These are phyloP conservation scores for Alentia gelatinosa DNA, from an alignment of 2,888 invertebrate genomes.

Conservation along the genomic window DNA sequence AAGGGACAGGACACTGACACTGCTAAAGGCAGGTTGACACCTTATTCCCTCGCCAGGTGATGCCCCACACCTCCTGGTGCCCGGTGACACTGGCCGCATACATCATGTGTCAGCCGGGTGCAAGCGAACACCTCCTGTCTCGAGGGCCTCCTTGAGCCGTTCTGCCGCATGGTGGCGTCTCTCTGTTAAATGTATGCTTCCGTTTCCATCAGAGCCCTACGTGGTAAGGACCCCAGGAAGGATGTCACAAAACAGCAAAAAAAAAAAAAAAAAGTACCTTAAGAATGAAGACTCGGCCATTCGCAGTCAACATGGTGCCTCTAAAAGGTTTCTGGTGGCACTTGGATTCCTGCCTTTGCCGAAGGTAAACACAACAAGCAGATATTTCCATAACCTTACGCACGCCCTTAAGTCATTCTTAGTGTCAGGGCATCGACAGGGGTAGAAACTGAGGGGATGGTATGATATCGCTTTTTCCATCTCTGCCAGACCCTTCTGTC, in stretches of 20 bases:
- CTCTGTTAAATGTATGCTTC: neutral
- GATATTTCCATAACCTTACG: neutral
- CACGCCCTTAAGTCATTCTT: neutral
- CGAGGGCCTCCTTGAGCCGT: neutral
- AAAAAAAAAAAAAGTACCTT: neutral
- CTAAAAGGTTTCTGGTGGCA: neutral
- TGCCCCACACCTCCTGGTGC: neutral
- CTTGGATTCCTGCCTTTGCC: neutral
- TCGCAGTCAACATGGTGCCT: neutral
- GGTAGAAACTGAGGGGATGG: neutral
- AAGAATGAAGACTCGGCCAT: neutral
- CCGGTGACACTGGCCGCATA: neutral
- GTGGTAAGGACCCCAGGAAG: neutral
- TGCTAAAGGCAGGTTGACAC: neutral
- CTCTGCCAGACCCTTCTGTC: neutral
- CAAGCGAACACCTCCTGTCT: neutral
- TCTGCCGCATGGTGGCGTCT: neutral
- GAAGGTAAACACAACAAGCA: neutral
- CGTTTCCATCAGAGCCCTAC: neutral
- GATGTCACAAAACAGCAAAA: neutral
- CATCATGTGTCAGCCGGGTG: neutral
- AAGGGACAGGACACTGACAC: neutral
- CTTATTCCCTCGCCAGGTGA: neutral
- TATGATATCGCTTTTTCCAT: neutral
- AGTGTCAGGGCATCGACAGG: neutral